Base-by-base conservation (phyloP, 2,113 vertebrate species). In the Tychaedon coryphoeus region DNA sequence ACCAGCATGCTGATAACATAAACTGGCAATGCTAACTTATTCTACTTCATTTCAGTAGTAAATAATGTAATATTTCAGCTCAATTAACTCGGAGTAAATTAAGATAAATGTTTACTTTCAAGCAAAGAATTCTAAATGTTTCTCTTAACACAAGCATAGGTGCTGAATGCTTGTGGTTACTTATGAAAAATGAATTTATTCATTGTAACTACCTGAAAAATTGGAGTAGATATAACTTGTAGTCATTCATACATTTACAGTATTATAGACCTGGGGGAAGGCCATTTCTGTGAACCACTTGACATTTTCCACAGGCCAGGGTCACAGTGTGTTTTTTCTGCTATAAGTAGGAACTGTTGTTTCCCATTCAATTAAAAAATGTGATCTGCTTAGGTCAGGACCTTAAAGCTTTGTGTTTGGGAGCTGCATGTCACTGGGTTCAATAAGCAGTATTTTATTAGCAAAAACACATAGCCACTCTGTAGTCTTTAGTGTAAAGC, bases 11-110 rank as follows among this genome's bases (percentile, higher is more conserved):
- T 97, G 58, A 15, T 67, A 92, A 51, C 86, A n/a, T 66, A 71
- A 87, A 84, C 51, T 92, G 33, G 54, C 88, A 85, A 72, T 87
- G 62, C 78, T 93, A 83, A 95, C 88, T 88, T 91, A 66, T 67
- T 88, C 53, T 38, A 3, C 96, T 97, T 94, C 12, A 81, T 97
- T 96, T 95, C 29, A 33, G 61, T 70, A 69, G 54, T 95, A 97
- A 97, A 95, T 93, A 96, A 94, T 92, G 71, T 79, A 94, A 70
- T 96, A 95, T 96, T 97, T 97, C 96, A 91, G 65, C 84, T 53
- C 82, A 91, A 17, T 91, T 96, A 97, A 94, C 83, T 97, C 89
- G 28, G 29, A 90, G 78, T 54, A 85, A 95, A 94, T 94, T 61
- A 91, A 96, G 93, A 97, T 94, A 82, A 96, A 96, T 97, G 79